Conservation (phyloP, 1,140 invertebrate genomes). For the Lordiphosa collinella region DNA sequence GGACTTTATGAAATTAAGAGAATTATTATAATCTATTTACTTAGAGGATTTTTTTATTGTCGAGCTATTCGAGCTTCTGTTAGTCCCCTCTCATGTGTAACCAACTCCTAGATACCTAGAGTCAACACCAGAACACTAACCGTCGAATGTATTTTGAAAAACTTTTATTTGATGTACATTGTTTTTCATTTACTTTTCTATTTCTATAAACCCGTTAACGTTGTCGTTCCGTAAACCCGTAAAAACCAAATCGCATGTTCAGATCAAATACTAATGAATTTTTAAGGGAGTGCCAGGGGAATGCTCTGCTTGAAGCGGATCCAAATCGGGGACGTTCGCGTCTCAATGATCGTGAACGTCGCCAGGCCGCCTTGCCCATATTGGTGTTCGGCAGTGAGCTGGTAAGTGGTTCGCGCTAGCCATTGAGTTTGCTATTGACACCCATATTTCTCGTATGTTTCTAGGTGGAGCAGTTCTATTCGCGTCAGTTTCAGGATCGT, state of each 20-base stretch:
- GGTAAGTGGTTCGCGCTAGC: conserved; percentile 81
- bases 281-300: conserved; percentile 85
- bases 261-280: conserved; percentile 90
- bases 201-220: conserved; percentile 56
- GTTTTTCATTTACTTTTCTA: conserved; percentile 42
- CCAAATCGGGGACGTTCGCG: conserved; percentile 83
- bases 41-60: too few species aligned
- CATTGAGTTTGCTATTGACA: neutral
- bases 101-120: conserved; percentile 4
- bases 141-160: conserved; percentile 21
- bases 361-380: conserved; percentile 93
- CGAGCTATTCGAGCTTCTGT: too few species aligned
- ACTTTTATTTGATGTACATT: conserved; percentile 39
- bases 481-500: conserved; percentile 94
- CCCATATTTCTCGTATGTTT: neutral
- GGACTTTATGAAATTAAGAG: too few species aligned
- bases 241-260: conserved; percentile 27
- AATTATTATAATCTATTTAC: too few species aligned
- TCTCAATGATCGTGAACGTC: conserved; percentile 91
- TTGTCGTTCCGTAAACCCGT: conserved; percentile 26
- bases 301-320: conserved; percentile 81
- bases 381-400: conserved; percentile 93
- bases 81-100: too few species aligned
- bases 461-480: conserved; percentile 95
- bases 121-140: conserved; percentile 26